phyloP scores from a whole-genome alignment of 2,113 vertebrate genomes.

The Pteruthius melanotis region DNA sequence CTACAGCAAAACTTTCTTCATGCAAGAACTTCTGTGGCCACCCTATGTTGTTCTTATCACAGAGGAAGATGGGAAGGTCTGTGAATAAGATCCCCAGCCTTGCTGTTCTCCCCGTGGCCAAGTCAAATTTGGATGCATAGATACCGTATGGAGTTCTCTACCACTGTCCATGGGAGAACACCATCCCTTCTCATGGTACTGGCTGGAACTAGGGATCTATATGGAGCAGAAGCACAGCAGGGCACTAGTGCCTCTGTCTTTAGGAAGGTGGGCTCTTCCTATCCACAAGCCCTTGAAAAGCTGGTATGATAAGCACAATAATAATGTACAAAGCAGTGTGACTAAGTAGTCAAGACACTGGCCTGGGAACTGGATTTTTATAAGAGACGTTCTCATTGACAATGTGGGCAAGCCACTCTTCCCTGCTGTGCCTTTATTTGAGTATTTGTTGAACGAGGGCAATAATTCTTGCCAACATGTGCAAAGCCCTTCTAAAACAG shows the following conservation, averaged over 20 bases:
- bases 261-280: background rate
- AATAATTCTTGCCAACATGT: background rate
- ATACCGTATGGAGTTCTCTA: background rate
- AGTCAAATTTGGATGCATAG: background rate
- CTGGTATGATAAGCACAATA: background rate
- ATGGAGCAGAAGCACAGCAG: background rate
- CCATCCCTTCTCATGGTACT: background rate
- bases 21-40: background rate
- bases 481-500: background rate
- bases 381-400: background rate
- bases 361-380: background rate
- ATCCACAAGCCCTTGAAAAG: background rate
- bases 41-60: rapidly evolving
- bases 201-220: background rate
- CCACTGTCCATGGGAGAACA: background rate
- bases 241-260: background rate
- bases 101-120: background rate
- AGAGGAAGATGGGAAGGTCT: background rate
- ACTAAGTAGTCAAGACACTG: background rate
- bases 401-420: background rate
- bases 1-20: background rate
- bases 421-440: background rate
- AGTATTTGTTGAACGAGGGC: background rate
- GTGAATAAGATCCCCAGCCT: background rate
- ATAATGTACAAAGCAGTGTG: background rate